Evolutionary conservation across 1,140 invertebrate species (phyloP).

Genomic region (Halesus radiatus): DNA sequence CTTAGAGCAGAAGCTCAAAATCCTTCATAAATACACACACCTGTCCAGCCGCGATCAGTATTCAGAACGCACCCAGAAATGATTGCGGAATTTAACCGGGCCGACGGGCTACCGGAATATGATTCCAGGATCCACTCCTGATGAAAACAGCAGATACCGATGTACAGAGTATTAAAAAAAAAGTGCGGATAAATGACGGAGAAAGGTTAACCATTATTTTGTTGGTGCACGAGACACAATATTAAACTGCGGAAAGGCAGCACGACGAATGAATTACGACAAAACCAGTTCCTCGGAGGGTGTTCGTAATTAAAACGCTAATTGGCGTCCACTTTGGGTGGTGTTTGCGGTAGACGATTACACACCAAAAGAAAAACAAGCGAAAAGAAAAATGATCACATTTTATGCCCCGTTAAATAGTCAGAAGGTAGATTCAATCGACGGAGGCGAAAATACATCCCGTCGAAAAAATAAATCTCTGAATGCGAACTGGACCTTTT

Average conservation of each 20-base stretch:
- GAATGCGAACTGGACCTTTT: not conserved
- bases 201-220: not conserved
- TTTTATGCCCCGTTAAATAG: slow-evolving; percentile 13
- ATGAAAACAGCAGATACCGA: not conserved
- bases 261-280: not conserved
- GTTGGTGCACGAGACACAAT: not conserved
- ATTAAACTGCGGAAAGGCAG: not conserved
- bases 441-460: not conserved
- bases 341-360: slow-evolving; percentile 2
- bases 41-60: not conserved
- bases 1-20: too few species aligned
- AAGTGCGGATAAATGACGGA: not conserved
- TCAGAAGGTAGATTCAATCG: slow-evolving; percentile 15
- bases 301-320: slow-evolving; percentile 19
- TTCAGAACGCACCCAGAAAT: not conserved
- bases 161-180: not conserved
- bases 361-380: not conserved
- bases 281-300: not conserved
- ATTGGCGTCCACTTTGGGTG: slow-evolving; percentile 2
- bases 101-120: not conserved
- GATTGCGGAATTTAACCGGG: slow-evolving; percentile 1
- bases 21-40: not conserved
- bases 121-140: not conserved
- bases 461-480: slow-evolving; percentile 24
- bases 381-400: slow-evolving; percentile 5